Evolutionary conservation across 2,888 invertebrate genomes (phyloP).

Genomic region (Bimastos eiseni): DNA sequence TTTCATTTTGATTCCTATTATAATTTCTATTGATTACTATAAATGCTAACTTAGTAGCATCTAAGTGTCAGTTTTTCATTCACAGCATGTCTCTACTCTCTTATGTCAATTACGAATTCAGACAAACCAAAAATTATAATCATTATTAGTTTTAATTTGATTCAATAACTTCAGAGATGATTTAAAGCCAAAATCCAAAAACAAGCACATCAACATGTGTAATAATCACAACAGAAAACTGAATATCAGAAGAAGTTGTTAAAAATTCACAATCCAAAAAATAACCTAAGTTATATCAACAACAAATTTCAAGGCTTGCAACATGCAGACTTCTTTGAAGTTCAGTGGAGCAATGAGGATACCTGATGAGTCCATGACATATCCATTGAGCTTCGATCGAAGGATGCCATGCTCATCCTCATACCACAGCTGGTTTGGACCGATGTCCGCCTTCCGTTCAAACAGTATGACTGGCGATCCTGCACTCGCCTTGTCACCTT

Average conservation of each 20-base stretch:
- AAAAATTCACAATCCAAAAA: background rate
- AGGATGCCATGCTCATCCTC: conserved; percentile 40
- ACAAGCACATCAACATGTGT: background rate
- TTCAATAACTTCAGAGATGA: background rate
- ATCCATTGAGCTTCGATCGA: conserved; percentile 40
- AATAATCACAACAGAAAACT: background rate
- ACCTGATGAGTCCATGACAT: conserved; percentile 38
- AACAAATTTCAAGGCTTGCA: background rate
- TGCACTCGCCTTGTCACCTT: conserved; percentile 30
- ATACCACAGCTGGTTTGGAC: conserved; percentile 41
- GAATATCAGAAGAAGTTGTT: background rate
- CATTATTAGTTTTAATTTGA: no score
- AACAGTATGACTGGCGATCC: conserved; percentile 39
- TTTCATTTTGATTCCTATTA: background rate
- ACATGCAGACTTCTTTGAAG: background rate
- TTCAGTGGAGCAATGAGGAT: background rate
- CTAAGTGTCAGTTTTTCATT: background rate
- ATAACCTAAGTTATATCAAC: background rate
- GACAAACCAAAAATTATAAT: no score
- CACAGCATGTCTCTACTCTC: no score
- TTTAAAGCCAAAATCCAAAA: background rate
- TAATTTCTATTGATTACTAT: background rate
- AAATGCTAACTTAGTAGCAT: background rate
- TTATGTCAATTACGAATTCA: no score
- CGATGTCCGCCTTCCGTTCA: conserved; percentile 24